Base-by-base conservation (phyloP, 2,888 invertebrate species). In the Drosophila prostipennis region DNA sequence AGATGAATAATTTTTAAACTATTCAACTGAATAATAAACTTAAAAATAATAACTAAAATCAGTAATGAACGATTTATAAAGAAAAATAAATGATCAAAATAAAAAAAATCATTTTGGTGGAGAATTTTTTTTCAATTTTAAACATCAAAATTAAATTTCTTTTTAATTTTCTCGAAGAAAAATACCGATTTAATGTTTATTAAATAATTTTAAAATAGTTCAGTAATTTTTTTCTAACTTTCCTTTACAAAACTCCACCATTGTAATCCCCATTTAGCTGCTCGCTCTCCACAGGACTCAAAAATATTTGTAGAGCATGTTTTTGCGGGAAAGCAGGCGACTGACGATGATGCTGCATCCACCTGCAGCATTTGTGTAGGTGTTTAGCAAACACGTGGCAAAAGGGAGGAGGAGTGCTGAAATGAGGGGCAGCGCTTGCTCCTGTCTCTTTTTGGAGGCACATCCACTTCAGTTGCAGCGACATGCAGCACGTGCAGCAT, bases 331-430 rank as follows among this genome's bases (percentile, higher is more conserved):
- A 37, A 10, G 19, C 29, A 29, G 29, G 29, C 7, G 29, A 7
- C 29, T 29, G 8, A 13, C 32, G 16, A 13, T 36, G 10, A 16
- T 29, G 57, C n/a, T 8, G 26, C 32, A 29, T 23, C 29, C 56
- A 40, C 29, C 45, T 51, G 72, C 64, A 48, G 40, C 63, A 72
- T 74, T 73, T 79, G 80, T 87, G 87, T 82, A 79, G 86, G 86
- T 84, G 87, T 82, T 84, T 79, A 76, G 80, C 78, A 84, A 87
- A 84, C 84, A 87, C 65, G 76, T 68, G 63, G 53, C 11, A 29
- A 10, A 11, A 2, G n/a, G 37, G n/a, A 19, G 5, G n/a, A 16
- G 11, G 13, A 6, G 37, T 6, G 56, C 13, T 14, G 34, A 34
- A 19, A 34, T 34, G 13, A 39, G 57, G 39, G 6, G 52, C 26